Conservation (phyloP, 2,113 vertebrate genomes). For the Bufo gargarizans region DNA sequence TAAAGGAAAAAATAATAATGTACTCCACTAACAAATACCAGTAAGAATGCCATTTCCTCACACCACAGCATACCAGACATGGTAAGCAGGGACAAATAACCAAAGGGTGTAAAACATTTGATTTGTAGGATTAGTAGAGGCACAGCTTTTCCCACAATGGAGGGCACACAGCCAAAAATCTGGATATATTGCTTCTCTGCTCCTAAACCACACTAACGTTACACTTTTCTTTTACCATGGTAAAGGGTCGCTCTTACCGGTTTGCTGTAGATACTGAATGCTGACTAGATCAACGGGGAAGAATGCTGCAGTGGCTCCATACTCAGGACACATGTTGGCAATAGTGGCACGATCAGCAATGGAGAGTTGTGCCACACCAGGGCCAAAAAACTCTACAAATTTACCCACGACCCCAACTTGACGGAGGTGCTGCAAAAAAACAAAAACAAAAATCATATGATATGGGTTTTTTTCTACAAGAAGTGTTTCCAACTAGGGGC, state of each 20-base stretch:
- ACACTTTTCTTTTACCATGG: not conserved
- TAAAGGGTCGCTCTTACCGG: conserved; percentile 73
- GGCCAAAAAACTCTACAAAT: conserved; percentile 97
- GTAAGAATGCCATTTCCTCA: not conserved
- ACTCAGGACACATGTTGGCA: conserved; percentile 98
- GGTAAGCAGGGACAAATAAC: not conserved
- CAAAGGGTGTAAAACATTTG: conserved; percentile 11
- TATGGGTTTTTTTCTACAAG: too few relatives aligned
- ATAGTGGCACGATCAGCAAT: conserved; percentile 98
- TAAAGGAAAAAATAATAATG: not conserved
- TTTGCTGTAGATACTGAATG: conserved; percentile 89
- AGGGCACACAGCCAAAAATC: conserved; percentile 8
- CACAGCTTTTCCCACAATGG: not conserved
- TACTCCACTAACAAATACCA: not conserved
- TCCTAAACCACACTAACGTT: not conserved
- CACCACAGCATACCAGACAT: not conserved
- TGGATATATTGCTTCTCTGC: not conserved
- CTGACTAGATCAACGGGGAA: conserved; percentile 93
- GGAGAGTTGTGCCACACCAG: conserved; percentile 89
- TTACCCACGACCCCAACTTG: conserved; percentile 95
- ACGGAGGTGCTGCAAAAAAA: conserved; percentile 83
- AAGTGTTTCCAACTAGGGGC: too few relatives aligned
- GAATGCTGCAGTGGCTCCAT: conserved; percentile 93
- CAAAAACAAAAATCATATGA: too few relatives aligned
- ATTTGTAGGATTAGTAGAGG: not conserved